Evolutionary conservation across 2,113 vertebrate genomes (phyloP).

Genomic region (Alouatta palliata): DNA sequence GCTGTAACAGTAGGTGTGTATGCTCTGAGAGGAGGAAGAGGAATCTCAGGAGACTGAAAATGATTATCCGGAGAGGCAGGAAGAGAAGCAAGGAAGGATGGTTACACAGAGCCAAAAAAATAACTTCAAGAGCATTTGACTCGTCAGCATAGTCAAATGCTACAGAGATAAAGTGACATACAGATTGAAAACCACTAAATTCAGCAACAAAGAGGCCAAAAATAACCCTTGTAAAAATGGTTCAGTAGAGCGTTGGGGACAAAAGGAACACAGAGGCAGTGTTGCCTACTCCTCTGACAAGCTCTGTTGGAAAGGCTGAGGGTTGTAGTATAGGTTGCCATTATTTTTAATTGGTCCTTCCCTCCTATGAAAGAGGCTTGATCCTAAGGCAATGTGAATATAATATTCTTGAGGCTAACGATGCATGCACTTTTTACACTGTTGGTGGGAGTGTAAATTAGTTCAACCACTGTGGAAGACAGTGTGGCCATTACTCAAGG

Average conservation of each 20-base stretch:
- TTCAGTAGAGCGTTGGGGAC: rapidly evolving
- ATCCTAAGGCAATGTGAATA: not conserved
- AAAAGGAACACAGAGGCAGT: not conserved
- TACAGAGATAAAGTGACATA: rapidly evolving
- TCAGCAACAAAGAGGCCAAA: not conserved
- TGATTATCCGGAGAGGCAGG: not conserved
- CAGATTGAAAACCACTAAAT: not conserved
- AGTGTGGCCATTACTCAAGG: too few species aligned
- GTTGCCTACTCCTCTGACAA: not conserved
- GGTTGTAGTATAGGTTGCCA: not conserved
- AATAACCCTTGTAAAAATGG: not conserved
- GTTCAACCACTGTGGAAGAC: too few species aligned
- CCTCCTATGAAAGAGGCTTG: not conserved
- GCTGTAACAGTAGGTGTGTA: not conserved
- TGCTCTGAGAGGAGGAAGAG: not conserved
- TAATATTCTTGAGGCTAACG: not conserved
- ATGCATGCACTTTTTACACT: not conserved
- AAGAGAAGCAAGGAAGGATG: not conserved
- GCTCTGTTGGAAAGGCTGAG: not conserved
- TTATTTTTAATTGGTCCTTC: not conserved
- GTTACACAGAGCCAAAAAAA: not conserved
- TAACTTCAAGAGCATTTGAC: not conserved
- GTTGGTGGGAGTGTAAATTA: too few species aligned
- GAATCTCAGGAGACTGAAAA: not conserved
- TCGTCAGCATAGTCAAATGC: too few species aligned